Percentiles rank a stretch among this genome's conserved stretches.
Evolutionary conservation across 2,888 invertebrate genomes (phyloP).

Genomic region (Cremastobaeus sp.): DNA sequence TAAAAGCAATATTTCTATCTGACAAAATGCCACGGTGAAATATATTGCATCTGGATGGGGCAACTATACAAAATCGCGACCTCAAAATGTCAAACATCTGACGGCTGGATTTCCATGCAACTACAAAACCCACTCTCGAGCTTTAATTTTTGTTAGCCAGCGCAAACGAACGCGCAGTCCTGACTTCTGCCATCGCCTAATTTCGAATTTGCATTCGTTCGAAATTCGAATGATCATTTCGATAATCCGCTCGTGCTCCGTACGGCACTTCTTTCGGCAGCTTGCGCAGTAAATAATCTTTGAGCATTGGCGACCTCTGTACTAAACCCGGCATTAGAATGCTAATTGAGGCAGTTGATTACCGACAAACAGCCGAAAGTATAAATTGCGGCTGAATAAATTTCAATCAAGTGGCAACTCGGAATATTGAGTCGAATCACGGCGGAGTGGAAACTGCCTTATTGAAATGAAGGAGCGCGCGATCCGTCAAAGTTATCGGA

Average conservation of each 20-base stretch:
- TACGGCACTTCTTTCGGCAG: background rate
- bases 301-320: no score
- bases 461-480: constrained; percentile 15
- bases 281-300: background rate
- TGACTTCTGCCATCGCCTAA: no score
- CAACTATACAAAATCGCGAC: constrained; percentile 21
- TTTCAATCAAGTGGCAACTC: constrained; percentile 34
- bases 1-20: constrained; percentile 33
- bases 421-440: constrained; percentile 12
- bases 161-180: background rate
- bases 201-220: no score
- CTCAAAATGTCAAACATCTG: constrained; percentile 30
- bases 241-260: background rate
- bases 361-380: constrained; percentile 17
- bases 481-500: constrained; percentile 9
- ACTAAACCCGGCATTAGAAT: constrained; percentile 15
- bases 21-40: constrained; percentile 27
- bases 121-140: constrained; percentile 9
- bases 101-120: constrained; percentile 31
- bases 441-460: constrained; percentile 1
- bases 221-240: no score
- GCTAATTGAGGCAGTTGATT: constrained; percentile 24
- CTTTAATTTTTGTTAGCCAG: background rate
- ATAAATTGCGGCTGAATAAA: constrained; percentile 22
- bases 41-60: constrained; percentile 6